These are phyloP conservation scores for Ammodytes dubius DNA, from an alignment of 2,113 vertebrate genomes.

Conservation along the genomic window DNA sequence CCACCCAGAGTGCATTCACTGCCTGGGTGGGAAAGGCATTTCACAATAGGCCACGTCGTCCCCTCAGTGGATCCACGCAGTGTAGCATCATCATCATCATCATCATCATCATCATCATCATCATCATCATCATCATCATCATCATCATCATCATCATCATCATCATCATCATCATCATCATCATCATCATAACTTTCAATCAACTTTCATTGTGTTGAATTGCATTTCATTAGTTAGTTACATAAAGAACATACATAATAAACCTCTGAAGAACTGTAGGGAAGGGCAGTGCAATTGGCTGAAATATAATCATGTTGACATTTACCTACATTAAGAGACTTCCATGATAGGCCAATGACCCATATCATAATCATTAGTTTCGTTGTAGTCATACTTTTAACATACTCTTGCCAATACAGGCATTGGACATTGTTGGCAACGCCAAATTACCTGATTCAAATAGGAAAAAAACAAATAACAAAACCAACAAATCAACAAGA, in stretches of 20 bases:
- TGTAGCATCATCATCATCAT: too few relatives aligned
- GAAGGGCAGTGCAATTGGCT: background rate
- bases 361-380: background rate
- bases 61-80: slow-evolving; percentile 6
- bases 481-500: too few relatives aligned
- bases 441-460: background rate
- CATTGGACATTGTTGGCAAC: background rate
- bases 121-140: slow-evolving; percentile 44
- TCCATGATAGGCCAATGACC: background rate
- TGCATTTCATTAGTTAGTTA: background rate
- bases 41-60: background rate
- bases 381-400: background rate
- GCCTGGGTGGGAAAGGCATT: slow-evolving; percentile 37
- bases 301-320: background rate
- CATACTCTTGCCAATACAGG: background rate
- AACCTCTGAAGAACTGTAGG: background rate
- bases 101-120: too few relatives aligned
- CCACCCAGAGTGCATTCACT: slow-evolving; percentile 13
- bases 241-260: background rate
- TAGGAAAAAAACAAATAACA: background rate
- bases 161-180: slow-evolving; percentile 25
- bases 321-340: background rate
- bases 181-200: slow-evolving; percentile 13
- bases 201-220: slow-evolving; percentile 21
- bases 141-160: slow-evolving; percentile 17